Evolutionary conservation across 2,797 vertebrate species (phyloP).

Genomic region (Varecia variegata): DNA sequence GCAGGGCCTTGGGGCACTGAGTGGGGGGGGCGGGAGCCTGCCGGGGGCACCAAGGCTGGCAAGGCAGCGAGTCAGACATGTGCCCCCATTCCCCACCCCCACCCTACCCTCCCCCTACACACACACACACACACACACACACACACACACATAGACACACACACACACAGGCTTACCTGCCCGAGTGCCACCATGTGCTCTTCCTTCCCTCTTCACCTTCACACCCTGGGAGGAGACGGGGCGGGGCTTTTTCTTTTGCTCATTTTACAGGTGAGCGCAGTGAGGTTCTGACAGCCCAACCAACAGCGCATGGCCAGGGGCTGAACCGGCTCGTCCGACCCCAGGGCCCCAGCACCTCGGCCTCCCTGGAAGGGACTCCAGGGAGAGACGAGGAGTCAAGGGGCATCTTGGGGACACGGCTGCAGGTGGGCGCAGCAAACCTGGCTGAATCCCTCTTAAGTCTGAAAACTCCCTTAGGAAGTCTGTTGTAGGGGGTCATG

Average conservation of each 20-base stretch:
- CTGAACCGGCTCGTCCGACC: fast-evolving
- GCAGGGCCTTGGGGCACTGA: background rate
- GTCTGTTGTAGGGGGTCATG: fast-evolving
- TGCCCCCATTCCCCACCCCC: background rate
- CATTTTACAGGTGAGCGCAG: background rate
- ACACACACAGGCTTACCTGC: background rate
- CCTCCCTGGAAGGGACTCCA: background rate
- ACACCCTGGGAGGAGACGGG: background rate
- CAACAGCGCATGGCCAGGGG: fast-evolving
- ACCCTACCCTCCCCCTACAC: fast-evolving
- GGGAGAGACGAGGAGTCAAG: background rate
- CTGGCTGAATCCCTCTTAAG: background rate
- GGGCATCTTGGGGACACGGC: background rate
- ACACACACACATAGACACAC: fast-evolving
- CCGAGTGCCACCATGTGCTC: fast-evolving
- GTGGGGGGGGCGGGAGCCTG: background rate
- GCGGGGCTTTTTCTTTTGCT: background rate
- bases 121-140: fast-evolving
- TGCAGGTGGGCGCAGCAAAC: background rate
- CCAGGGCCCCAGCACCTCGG: background rate
- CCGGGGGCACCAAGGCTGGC: background rate
- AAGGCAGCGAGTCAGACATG: background rate
- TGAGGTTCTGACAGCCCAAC: background rate
- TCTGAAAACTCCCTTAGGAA: background rate
- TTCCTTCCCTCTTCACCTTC: background rate